These are phyloP conservation scores for Drosophila punjabiensis DNA, from an alignment of 1,140 invertebrate species.

Conservation along the genomic window DNA sequence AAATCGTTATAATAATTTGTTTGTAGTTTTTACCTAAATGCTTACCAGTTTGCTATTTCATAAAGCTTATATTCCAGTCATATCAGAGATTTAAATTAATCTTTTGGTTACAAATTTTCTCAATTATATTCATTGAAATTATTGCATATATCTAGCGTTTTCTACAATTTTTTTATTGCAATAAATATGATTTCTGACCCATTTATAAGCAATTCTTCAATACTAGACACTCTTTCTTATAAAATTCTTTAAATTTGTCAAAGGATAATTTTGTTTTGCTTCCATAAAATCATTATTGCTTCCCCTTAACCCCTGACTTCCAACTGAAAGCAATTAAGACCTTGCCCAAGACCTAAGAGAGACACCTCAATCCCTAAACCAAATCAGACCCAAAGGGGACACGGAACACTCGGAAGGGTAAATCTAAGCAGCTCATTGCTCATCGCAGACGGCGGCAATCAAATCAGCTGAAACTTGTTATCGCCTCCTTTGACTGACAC, in stretches of 20 bases:
- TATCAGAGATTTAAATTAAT: background rate
- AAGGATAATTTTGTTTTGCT: background rate
- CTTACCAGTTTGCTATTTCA: no score
- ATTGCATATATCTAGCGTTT: no score
- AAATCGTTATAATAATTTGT: no score
- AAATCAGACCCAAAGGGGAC: slow-evolving; percentile 2
- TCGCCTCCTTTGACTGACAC: slow-evolving; percentile 81
- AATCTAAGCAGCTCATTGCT: slow-evolving; percentile 69
- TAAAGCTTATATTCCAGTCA: no score
- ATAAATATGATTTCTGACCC: no score
- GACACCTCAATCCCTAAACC: background rate
- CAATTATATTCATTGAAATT: background rate
- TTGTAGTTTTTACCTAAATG: no score
- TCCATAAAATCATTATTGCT: no score
- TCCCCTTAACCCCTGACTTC: background rate
- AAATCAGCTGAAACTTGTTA: slow-evolving; percentile 82
- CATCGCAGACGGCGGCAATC: slow-evolving; percentile 72
- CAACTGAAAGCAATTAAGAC: slow-evolving; percentile 28
- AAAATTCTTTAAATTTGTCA: background rate
- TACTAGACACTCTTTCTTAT: background rate
- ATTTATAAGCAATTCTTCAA: background rate
- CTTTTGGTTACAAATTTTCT: background rate
- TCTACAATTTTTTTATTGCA: no score
- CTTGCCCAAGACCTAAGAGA: background rate
- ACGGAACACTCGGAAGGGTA: background rate